phyloP scores from a whole-genome alignment of 2,797 vertebrate species.

The Oreonectes daqikongensis region DNA sequence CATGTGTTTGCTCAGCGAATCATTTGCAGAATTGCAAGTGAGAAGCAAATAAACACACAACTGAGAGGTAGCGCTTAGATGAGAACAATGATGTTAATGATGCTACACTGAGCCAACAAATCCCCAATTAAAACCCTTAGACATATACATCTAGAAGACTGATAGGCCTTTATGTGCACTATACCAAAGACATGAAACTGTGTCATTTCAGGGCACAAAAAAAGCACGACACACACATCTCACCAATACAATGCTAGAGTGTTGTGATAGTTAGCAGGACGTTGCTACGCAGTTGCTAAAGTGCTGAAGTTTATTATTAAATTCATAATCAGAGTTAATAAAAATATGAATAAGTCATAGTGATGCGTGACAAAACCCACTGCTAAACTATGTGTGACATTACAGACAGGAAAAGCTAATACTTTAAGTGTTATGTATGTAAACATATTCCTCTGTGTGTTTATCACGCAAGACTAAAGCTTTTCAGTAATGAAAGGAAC shows the following conservation, averaged over 20 bases:
- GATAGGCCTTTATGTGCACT: slow-evolving; percentile 8
- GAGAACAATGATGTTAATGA: slow-evolving; percentile 38
- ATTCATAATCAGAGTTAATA: too few relatives aligned
- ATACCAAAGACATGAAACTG: slow-evolving; percentile 12
- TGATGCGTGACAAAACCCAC: too few relatives aligned
- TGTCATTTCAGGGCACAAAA: slow-evolving; percentile 8
- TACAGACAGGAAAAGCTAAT: not conserved
- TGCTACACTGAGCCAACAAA: slow-evolving; percentile 13
- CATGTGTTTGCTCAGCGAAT: slow-evolving; percentile 69
- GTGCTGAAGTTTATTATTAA: too few relatives aligned
- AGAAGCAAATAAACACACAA: slow-evolving; percentile 40
- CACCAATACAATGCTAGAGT: too few relatives aligned
- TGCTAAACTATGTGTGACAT: not conserved
- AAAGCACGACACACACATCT: too few relatives aligned
- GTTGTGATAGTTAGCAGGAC: too few relatives aligned
- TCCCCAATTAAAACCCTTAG: slow-evolving; percentile 36
- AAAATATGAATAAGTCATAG: too few relatives aligned
- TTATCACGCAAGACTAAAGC: not conserved
- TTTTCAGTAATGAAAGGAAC: slow-evolving; percentile 1
- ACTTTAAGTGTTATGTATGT: too few relatives aligned
- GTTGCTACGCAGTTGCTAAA: too few relatives aligned
- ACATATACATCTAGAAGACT: slow-evolving; percentile 20
- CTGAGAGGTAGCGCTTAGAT: slow-evolving; percentile 18
- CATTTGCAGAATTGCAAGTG: slow-evolving; percentile 72
- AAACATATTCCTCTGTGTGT: not conserved